Base-by-base conservation (phyloP, 2,888 invertebrate genomes). In the Papilio demoleus region DNA sequence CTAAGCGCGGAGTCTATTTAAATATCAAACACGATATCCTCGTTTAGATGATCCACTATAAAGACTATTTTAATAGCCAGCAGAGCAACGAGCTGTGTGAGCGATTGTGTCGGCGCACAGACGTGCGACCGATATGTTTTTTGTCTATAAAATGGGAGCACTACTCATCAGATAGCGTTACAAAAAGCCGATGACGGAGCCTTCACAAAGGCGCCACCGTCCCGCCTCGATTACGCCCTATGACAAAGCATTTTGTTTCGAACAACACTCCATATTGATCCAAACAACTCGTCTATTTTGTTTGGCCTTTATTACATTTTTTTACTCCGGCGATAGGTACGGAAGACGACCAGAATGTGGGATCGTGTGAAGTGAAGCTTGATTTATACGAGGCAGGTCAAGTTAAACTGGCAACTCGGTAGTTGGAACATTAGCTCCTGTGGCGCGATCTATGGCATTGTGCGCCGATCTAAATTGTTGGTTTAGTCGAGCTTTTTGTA, bases 241-340 rank as follows among this genome's bases (percentile, higher is more conserved):
- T 92, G 92, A 92, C 92, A 88, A 88, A 86, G 92, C 92, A 88
- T 83, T 91, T 91, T 90, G 84, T 79, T 81, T 77, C 75, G 85
- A 86, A 88, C 88, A 88, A 88, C 90, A 86, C 89, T 82, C 91
- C 92, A 92, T 92, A 92, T 92, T 91, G 92, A 92, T 92, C 92
- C 92, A 88, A 88, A 88, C 87, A 85, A 86, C 85, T 88, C 81
- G 70, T 89, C 83, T 88, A 88, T 90, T 91, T 90, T 86, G 84
- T 84, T 85, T 82, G 80, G 76, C 83, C 88, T 86, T 87, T 89
- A 91, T 91, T 90, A 84, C 81, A 87, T 90, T 90, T 91, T 67
- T 90, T 90, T 90, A 73, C 71, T 69, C 63, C 61, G 58, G 67
- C 71, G 79, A 79, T 77, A 75, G 77, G 77, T 79, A 75, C 75